These are phyloP conservation scores for Entomobrya proxima DNA, from an alignment of 2,888 invertebrate species.

Conservation along the genomic window DNA sequence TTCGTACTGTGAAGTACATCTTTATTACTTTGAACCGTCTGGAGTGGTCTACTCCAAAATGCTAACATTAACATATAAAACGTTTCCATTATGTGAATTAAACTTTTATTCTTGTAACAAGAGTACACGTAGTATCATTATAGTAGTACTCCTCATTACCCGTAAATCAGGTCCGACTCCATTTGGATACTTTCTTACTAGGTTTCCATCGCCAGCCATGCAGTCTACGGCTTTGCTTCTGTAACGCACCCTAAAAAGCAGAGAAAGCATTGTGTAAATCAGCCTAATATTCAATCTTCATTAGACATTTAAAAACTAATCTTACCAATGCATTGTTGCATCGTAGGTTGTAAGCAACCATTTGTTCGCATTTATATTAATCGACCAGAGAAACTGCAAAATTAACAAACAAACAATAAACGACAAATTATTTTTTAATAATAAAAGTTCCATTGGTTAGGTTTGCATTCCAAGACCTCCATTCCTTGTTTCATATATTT, in stretches of 20 bases:
- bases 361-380: slow-evolving; percentile 67
- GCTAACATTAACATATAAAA: slow-evolving; percentile 3
- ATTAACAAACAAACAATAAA: neutral
- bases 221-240: slow-evolving; percentile 30
- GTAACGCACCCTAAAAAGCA: slow-evolving; percentile 24
- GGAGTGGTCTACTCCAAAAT: slow-evolving; percentile 44
- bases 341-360: slow-evolving; percentile 72
- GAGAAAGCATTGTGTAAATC: neutral
- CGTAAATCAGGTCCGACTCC: slow-evolving; percentile 27
- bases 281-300: neutral
- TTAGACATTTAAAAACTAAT: neutral
- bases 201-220: neutral
- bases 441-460: too few species aligned
- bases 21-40: slow-evolving; percentile 65
- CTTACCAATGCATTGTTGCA: slow-evolving; percentile 69
- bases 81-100: neutral
- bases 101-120: neutral
- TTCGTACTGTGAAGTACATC: slow-evolving; percentile 64
- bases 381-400: slow-evolving; percentile 59
- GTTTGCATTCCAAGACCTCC: slow-evolving; percentile 30
- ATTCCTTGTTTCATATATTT: slow-evolving; percentile 63
- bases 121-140: too few species aligned
- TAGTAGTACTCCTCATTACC: slow-evolving; percentile 16
- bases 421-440: neutral
- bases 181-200: neutral